Evolutionary conservation across 1,140 invertebrate species (phyloP), one percentile per base, ranked within the genome.

Genomic region (Magallana ariakensis): DNA sequence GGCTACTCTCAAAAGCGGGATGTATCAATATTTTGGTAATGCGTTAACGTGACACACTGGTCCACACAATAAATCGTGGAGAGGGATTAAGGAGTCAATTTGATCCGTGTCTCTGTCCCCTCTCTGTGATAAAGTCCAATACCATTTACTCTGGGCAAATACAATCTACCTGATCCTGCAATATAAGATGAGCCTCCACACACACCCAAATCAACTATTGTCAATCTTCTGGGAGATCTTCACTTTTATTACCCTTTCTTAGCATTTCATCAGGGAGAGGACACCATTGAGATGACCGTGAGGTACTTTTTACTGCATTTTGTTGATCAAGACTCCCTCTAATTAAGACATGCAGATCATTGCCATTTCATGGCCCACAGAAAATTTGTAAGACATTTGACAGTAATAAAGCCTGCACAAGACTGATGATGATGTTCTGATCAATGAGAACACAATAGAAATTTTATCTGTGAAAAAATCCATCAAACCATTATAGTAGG

Each of bases 311-410:
- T 22, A 19, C 33, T 11, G 19, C 22, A 26, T 19, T 11, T 22
- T 26, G 33, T 70, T 70, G 66, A 70, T 70, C 66, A 70, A 70
- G 33, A 11, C 66, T 22, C 66, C 66, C 66, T 70, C 19, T 70
- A 70, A 70, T 70, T 70, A 70, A 70, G 66, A 70, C 66, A 70
- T 70, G 66, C 66, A 70, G 66, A 70, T 70, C 66, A 70, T 70
- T 19, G 15, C 66, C 22, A 33, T 70, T 70, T 70, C 66, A 70
- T 70, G 66, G 22, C 66, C 66, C 22, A 70, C 66, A 70, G 66
- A 70, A 70, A 70, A 70, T 70, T 70, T 70, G 22, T 70, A 22
- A 11, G 33, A 70, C 66, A 70, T 70, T 70, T 70, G 19, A 70
- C 22, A 19, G 66, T 70, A 70, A 70, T 70, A 70, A 70, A 70